Percentiles rank a stretch among this genome's conserved stretches.
Conservation (phyloP, 2,888 invertebrate genomes). For the Troilus luridus region DNA sequence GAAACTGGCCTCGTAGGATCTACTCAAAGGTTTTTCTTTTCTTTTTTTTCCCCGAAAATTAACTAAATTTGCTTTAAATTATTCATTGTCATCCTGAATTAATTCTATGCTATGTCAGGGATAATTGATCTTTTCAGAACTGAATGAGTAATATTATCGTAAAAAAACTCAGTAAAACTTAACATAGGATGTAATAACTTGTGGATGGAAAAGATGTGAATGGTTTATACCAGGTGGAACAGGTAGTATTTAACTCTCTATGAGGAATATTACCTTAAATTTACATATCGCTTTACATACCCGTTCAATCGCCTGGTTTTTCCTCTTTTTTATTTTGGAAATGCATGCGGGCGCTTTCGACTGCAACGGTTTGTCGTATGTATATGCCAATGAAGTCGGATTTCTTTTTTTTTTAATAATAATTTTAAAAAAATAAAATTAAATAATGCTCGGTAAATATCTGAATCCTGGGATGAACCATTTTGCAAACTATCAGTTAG, state of each 20-base stretch:
- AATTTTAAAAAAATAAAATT: background rate
- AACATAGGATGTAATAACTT: background rate
- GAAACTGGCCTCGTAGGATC: no score
- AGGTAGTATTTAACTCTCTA: background rate
- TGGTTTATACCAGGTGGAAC: background rate
- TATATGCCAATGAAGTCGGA: background rate
- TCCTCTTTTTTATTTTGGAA: background rate
- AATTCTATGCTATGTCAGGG: background rate
- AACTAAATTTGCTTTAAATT: background rate
- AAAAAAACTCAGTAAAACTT: background rate
- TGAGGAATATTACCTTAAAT: background rate
- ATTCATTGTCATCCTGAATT: background rate
- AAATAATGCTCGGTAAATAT: background rate
- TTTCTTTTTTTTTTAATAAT: background rate
- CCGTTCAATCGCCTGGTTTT: background rate
- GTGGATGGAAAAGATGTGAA: background rate
- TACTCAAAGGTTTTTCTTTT: no score
- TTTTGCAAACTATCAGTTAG: background rate
- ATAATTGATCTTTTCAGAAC: background rate
- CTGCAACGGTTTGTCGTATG: background rate
- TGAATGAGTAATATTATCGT: background rate
- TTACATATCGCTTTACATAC: constrained; percentile 29
- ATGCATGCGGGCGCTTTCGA: background rate
- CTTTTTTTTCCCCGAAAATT: background rate
- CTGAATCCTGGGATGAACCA: background rate